These are phyloP conservation scores for Drosophila demipolita DNA, from an alignment of 2,888 invertebrate species.

Conservation along the genomic window DNA sequence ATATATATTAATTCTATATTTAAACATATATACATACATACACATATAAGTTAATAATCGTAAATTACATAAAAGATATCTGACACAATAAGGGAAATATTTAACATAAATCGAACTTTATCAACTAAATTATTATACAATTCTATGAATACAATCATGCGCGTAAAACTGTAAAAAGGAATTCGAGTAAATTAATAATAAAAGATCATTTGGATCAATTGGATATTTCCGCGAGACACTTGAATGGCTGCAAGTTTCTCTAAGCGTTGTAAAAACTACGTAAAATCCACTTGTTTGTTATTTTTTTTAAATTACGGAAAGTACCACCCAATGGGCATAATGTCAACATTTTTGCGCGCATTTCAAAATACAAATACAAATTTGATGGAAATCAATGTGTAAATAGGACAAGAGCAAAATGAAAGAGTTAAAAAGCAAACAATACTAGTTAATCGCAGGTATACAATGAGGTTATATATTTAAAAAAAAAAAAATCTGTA, in stretches of 20 bases:
- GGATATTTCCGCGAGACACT: slow-evolving; percentile 79
- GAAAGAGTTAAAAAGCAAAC: slow-evolving; percentile 61
- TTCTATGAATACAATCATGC: slow-evolving; percentile 28
- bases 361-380: not conserved
- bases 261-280: slow-evolving; percentile 65
- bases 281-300: slow-evolving; percentile 67
- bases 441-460: slow-evolving; percentile 78
- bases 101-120: slow-evolving; percentile 20
- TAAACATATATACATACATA: slow-evolving; percentile 11
- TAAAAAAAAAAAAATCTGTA: slow-evolving; percentile 54
- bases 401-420: slow-evolving; percentile 20
- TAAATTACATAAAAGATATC: slow-evolving; percentile 58
- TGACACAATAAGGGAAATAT: slow-evolving; percentile 81
- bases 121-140: slow-evolving; percentile 13
- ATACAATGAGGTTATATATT: slow-evolving; percentile 70
- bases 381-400: slow-evolving; percentile 26
- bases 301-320: not conserved
- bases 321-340: slow-evolving; percentile 8
- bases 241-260: slow-evolving; percentile 85
- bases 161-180: slow-evolving; percentile 33
- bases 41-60: slow-evolving; percentile 9
- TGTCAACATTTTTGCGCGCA: slow-evolving; percentile 57
- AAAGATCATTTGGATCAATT: slow-evolving; percentile 49
- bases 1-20: slow-evolving; percentile 1
- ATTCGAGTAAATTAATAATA: not conserved